These are phyloP conservation scores for Gymnocypris eckloni DNA, from an alignment of 2,797 vertebrate species.

Conservation along the genomic window DNA sequence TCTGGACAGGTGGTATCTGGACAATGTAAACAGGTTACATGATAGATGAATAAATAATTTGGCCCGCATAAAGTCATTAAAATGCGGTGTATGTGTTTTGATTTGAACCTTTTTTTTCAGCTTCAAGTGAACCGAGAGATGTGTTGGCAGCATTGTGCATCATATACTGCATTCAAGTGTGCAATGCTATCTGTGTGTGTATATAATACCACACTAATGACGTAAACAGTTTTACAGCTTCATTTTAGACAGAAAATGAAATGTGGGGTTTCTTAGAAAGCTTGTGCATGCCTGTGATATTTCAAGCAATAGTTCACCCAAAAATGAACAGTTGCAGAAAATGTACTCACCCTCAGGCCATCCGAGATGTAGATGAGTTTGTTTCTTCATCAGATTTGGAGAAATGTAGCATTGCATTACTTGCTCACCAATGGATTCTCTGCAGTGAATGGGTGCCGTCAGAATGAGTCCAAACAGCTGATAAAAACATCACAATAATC, in stretches of 20 bases:
- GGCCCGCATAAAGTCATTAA: slow-evolving; percentile 60
- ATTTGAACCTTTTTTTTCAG: slow-evolving; percentile 48
- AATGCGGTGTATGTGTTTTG: slow-evolving; percentile 53
- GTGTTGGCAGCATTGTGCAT: background rate
- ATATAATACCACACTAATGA: background rate
- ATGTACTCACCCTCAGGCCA: background rate
- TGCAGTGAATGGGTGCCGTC: background rate
- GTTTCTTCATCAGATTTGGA: background rate
- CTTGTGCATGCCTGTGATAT: slow-evolving; percentile 10
- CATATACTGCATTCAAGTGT: slow-evolving; percentile 26
- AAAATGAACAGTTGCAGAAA: background rate
- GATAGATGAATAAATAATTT: slow-evolving; percentile 75
- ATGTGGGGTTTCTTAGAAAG: background rate
- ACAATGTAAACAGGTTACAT: slow-evolving; percentile 71
- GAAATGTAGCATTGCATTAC: background rate
- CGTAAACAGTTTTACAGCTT: background rate
- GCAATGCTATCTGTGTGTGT: background rate
- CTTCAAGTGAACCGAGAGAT: background rate
- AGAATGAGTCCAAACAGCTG: background rate
- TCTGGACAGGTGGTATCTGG: slow-evolving; percentile 74
- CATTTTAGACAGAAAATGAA: background rate
- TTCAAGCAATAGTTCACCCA: background rate
- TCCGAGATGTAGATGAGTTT: background rate
- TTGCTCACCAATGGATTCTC: background rate
- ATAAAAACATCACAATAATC: background rate